A percentile compares a stretch with the other conserved stretches of the same genome.
Evolutionary conservation across 2,113 vertebrate genomes (phyloP).

Genomic region (Bambusicola thoracicus): DNA sequence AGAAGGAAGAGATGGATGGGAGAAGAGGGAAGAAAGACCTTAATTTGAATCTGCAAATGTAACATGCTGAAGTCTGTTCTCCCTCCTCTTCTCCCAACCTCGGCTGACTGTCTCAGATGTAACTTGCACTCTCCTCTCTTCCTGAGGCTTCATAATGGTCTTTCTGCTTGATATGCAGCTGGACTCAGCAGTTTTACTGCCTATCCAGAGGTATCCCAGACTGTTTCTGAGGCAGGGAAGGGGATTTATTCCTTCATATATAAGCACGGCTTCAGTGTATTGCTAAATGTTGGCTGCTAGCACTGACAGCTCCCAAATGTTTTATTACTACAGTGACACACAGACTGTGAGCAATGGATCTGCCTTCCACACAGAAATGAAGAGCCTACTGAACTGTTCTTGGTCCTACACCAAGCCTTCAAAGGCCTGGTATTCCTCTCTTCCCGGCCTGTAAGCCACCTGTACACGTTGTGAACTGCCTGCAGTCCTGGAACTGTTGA

Average conservation of each 20-base stretch:
- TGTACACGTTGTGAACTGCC: background rate
- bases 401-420: conserved; percentile 17
- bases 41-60: background rate
- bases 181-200: conserved; percentile 21
- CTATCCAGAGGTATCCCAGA: background rate
- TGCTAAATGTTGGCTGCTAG: conserved; percentile 40
- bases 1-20: conserved; percentile 6
- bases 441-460: background rate
- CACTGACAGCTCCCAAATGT: conserved; percentile 35
- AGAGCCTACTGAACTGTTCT: conserved; percentile 15
- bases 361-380: conserved; percentile 40
- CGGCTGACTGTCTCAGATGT: background rate
- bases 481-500: conserved; percentile 45
- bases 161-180: background rate
- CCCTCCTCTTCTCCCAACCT: background rate
- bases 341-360: conserved; percentile 43
- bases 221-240: conserved; percentile 11
- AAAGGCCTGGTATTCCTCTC: background rate
- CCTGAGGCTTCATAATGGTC: conserved; percentile 10
- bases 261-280: conserved; percentile 48
- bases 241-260: background rate
- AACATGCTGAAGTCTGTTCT: background rate
- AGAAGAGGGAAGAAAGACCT: conserved; percentile 17
- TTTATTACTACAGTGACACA: conserved; percentile 38
- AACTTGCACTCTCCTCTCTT: background rate